Evolutionary conservation across 2,797 vertebrate species (phyloP).

Genomic region (Hoplostethus mediterraneus): DNA sequence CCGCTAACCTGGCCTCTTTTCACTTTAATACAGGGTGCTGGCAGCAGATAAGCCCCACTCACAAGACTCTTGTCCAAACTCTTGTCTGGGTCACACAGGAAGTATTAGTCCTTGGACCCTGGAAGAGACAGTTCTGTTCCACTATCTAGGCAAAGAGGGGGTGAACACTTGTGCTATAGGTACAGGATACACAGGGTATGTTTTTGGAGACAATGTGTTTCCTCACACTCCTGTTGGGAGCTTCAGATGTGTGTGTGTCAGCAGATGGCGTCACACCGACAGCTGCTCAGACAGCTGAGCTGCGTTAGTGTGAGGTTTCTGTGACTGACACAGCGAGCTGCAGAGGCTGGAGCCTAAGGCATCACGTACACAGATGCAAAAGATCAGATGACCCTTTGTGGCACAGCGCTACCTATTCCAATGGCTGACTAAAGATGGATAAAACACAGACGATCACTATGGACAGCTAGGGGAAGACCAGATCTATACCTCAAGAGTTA

Average conservation of each 20-base stretch:
- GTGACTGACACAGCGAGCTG: constrained; percentile 34
- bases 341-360: constrained; percentile 35
- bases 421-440: too few species aligned
- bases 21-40: constrained; percentile 33
- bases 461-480: background rate
- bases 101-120: constrained; percentile 46
- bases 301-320: constrained; percentile 58
- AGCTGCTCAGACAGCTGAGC: constrained; percentile 79
- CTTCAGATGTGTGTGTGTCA: constrained; percentile 33
- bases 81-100: constrained; percentile 64
- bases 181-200: constrained; percentile 1
- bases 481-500: background rate
- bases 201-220: constrained; percentile 49
- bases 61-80: constrained; percentile 33
- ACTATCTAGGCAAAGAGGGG: constrained; percentile 11
- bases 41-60: constrained; percentile 30
- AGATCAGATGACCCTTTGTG: background rate
- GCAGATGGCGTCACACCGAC: constrained; percentile 68
- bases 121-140: constrained; percentile 37
- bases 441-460: too few species aligned
- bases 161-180: background rate
- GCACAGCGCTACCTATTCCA: background rate
- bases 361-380: constrained; percentile 12
- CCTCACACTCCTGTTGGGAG: constrained; percentile 56
- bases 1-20: constrained; percentile 50